Evolutionary conservation across 2,888 invertebrate species (phyloP).

Genomic region (Pterobdella sp.): DNA sequence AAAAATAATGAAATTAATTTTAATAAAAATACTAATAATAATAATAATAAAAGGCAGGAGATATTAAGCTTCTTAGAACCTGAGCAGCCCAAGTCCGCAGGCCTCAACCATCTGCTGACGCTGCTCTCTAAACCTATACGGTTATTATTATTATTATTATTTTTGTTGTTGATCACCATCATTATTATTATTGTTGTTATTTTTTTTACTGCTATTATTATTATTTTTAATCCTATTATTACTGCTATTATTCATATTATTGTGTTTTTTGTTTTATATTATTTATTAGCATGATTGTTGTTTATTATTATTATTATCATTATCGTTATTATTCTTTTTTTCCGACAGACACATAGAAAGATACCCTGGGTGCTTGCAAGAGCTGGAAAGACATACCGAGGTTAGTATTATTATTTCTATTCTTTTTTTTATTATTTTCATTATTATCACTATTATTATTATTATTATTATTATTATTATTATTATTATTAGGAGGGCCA

Average conservation of each 20-base stretch:
- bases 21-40: too few species aligned
- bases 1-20: too few species aligned
- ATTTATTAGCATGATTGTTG: background rate
- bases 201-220: background rate
- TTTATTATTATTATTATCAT: too few species aligned
- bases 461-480: background rate
- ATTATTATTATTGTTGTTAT: background rate
- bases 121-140: background rate
- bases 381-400: slow-evolving; percentile 80
- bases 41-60: background rate
- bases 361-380: slow-evolving; percentile 77
- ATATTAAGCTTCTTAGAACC: background rate
- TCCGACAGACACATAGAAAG: slow-evolving; percentile 90
- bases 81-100: slow-evolving; percentile 1
- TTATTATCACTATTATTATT: background rate
- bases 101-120: background rate
- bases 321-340: background rate
- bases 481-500: slow-evolving; percentile 63
- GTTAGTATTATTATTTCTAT: background rate
- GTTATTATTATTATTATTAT: background rate
- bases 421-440: slow-evolving; percentile 12
- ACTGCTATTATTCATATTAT: background rate
- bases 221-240: background rate
- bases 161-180: background rate
- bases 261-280: background rate